Percentiles rank a stretch among this genome's conserved stretches.
Evolutionary conservation across 2,113 vertebrate species (phyloP).

Genomic region (Nyctereutes procyonoides): DNA sequence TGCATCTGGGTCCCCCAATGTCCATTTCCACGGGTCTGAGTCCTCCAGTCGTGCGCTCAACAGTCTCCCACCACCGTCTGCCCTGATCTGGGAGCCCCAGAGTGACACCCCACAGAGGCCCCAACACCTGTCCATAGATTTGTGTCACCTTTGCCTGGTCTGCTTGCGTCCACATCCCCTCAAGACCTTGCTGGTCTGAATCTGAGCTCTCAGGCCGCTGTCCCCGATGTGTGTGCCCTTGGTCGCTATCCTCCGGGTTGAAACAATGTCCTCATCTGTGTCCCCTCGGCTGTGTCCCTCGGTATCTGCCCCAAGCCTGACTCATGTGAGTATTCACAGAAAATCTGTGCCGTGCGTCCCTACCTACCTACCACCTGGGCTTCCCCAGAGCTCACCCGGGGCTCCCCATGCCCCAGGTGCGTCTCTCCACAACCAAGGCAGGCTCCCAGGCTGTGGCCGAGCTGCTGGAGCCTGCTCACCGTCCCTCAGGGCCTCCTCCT

Average conservation of each 20-base stretch:
- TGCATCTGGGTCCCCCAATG: background rate
- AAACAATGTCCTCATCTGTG: background rate
- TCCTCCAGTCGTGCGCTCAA: too few relatives aligned
- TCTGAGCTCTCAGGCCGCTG: background rate
- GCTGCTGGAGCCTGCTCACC: background rate
- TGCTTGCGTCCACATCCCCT: background rate
- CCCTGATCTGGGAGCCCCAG: background rate
- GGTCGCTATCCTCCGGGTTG: background rate
- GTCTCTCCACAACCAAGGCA: background rate
- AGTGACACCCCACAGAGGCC: background rate
- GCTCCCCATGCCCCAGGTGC: background rate
- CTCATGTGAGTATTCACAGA: background rate
- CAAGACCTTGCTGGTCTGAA: background rate
- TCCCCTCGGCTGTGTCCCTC: background rate
- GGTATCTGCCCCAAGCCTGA: background rate
- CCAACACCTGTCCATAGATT: background rate
- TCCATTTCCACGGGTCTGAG: background rate
- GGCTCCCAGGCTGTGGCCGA: too few relatives aligned
- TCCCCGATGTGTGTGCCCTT: background rate
- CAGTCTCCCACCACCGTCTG: background rate
- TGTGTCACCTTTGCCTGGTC: background rate
- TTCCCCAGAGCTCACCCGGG: fast-evolving
- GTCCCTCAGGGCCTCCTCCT: too few relatives aligned
- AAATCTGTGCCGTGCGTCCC: background rate
- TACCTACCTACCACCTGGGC: background rate